Evolutionary conservation across 2,113 vertebrate species (phyloP).

Genomic region (Saccopteryx bilineata): DNA sequence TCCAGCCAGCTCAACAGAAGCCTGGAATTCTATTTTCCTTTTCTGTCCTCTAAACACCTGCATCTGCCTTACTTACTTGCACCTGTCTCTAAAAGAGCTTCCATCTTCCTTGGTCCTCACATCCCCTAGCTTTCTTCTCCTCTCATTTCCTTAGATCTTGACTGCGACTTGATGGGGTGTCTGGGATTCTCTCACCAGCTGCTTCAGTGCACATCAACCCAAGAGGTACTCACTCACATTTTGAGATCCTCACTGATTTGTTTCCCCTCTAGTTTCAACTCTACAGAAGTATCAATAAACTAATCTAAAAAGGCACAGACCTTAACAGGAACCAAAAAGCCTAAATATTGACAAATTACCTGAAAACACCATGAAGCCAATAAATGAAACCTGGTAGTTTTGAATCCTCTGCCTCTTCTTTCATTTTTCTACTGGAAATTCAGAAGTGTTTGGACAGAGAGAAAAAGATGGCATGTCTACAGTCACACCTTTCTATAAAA

Average conservation of each 20-base stretch:
- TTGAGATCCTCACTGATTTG: constrained; percentile 66
- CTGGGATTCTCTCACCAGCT: constrained; percentile 36
- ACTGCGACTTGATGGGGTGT: background rate
- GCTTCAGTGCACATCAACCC: background rate
- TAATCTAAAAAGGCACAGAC: constrained; percentile 54
- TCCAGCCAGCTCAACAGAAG: background rate
- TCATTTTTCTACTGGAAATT: background rate
- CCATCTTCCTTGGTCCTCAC: background rate
- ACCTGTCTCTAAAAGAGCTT: background rate
- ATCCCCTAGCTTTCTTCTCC: background rate
- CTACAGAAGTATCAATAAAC: constrained; percentile 70
- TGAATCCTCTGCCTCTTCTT: background rate
- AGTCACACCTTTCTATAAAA: background rate
- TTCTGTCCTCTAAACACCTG: background rate
- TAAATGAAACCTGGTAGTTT: constrained; percentile 24
- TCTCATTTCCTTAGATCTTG: background rate
- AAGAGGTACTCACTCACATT: constrained; percentile 55
- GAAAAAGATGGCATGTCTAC: background rate
- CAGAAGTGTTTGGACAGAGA: background rate
- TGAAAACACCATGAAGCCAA: constrained; percentile 37
- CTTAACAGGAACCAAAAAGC: constrained; percentile 36
- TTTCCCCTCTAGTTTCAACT: constrained; percentile 65
- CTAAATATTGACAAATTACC: constrained; percentile 59
- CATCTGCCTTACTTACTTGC: background rate
- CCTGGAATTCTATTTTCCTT: background rate